Evolutionary conservation across 2,888 invertebrate species (phyloP).

Genomic region (Horisme vitalbata): DNA sequence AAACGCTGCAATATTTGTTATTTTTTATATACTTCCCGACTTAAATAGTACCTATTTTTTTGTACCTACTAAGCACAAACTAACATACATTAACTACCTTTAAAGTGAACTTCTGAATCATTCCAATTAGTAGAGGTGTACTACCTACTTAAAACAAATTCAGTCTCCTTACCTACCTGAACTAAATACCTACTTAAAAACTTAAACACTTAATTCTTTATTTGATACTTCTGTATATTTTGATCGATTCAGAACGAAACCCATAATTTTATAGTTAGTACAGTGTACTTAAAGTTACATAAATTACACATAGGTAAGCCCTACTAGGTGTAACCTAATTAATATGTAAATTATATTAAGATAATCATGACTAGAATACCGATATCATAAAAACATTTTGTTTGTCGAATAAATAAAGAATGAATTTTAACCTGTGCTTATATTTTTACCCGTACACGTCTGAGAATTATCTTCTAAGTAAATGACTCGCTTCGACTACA

Average conservation of each 20-base stretch:
- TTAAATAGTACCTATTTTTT: too few species aligned
- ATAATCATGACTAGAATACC: slow-evolving; percentile 61
- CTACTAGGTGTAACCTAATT: too few species aligned
- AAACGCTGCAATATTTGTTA: slow-evolving; percentile 27
- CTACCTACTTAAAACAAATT: too few species aligned
- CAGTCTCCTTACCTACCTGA: too few species aligned
- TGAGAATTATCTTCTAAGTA: too few species aligned
- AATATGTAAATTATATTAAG: slow-evolving; percentile 44
- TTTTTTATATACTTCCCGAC: too few species aligned
- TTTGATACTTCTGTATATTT: too few species aligned
- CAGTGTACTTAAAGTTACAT: slow-evolving; percentile 54
- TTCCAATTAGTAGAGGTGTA: too few species aligned
- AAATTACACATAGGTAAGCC: slow-evolving; percentile 62
- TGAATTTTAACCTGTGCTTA: slow-evolving; percentile 28
- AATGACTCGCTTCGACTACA: too few species aligned
- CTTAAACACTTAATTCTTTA: too few species aligned
- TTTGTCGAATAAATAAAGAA: slow-evolving; percentile 72
- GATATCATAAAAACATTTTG: slow-evolving; percentile 54
- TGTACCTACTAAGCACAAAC: slow-evolving; percentile 44
- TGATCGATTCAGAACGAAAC: slow-evolving; percentile 28
- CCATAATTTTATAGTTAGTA: slow-evolving; percentile 39
- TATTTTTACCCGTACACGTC: background rate
- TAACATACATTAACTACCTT: slow-evolving; percentile 11
- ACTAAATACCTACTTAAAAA: too few species aligned
- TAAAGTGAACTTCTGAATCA: slow-evolving; percentile 54